Conservation (phyloP, 2,888 invertebrate genomes). For the Caradrina kadenii region DNA sequence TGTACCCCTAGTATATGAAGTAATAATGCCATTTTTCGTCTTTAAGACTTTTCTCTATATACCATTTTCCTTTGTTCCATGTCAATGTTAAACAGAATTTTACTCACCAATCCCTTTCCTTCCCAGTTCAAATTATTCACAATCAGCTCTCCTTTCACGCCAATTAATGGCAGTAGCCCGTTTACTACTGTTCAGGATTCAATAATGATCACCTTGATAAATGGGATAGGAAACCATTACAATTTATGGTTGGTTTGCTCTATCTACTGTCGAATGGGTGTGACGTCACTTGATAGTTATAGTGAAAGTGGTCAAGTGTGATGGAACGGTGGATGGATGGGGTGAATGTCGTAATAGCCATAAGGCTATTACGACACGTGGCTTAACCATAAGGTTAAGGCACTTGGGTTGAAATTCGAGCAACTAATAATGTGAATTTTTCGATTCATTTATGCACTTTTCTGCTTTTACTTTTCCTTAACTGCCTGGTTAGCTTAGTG, state of each 20-base stretch:
- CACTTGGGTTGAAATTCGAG: no score
- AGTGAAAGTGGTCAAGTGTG: slow-evolving; percentile 55
- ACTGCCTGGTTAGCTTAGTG: no score
- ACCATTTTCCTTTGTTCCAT: no score
- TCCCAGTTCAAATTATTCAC: slow-evolving; percentile 11
- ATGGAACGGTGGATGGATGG: background rate
- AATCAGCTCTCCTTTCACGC: slow-evolving; percentile 8
- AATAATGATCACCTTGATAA: slow-evolving; percentile 80
- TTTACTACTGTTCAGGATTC: slow-evolving; percentile 71
- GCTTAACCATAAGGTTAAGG: no score
- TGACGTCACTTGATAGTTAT: slow-evolving; percentile 73
- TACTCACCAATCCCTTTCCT: background rate
- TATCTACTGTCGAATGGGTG: slow-evolving; percentile 70
- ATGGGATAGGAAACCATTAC: slow-evolving; percentile 79
- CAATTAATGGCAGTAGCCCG: slow-evolving; percentile 60
- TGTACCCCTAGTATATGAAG: no score
- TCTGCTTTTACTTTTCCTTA: no score
- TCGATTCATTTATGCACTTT: no score
- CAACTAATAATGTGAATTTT: no score
- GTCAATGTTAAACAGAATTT: background rate
- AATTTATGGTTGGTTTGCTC: slow-evolving; percentile 81
- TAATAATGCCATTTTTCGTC: no score
- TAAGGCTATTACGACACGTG: no score
- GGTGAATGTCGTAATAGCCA: no score
- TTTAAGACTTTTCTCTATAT: no score